Percentiles rank a stretch among this genome's conserved stretches.
These are phyloP conservation scores for Chelonoidis abingdonii DNA, from an alignment of 2,113 vertebrate genomes.

Conservation along the genomic window DNA sequence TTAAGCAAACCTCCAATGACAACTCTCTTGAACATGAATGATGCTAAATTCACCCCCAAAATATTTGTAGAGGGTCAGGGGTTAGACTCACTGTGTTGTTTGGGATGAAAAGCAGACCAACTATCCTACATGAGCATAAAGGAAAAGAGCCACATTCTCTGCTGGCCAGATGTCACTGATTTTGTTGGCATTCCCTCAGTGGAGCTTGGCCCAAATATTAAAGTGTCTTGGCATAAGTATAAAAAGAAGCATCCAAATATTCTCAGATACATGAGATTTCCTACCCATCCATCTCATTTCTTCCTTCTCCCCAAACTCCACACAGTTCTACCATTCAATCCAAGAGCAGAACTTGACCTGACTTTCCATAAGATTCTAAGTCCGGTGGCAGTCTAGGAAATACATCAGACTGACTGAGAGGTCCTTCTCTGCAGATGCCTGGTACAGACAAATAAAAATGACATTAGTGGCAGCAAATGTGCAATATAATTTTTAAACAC, in stretches of 20 bases:
- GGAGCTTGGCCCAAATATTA: constrained; percentile 36
- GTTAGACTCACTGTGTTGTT: constrained; percentile 14
- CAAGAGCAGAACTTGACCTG: neutral
- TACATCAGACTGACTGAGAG: neutral
- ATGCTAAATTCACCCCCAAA: neutral
- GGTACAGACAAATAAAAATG: too few species aligned
- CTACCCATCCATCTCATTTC: constrained; percentile 30
- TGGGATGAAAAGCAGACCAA: neutral
- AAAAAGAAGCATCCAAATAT: constrained; percentile 6
- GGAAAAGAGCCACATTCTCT: constrained; percentile 51
- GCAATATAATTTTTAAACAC: too few species aligned
- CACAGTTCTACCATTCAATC: neutral
- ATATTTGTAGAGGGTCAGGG: neutral
- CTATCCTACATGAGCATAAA: neutral
- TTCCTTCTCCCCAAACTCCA: constrained; percentile 6
- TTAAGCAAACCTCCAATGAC: accelerated
- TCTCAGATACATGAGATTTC: constrained; percentile 55
- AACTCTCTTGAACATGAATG: constrained; percentile 16
- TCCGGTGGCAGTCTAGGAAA: neutral
- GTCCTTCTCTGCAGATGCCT: neutral
- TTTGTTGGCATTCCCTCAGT: constrained; percentile 29
- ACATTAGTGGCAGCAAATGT: too few species aligned
- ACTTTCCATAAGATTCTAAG: neutral
- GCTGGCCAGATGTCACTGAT: neutral
- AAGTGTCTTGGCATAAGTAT: constrained; percentile 26